Conservation (phyloP, 1,140 invertebrate genomes). For the Eufriesea mexicana region DNA sequence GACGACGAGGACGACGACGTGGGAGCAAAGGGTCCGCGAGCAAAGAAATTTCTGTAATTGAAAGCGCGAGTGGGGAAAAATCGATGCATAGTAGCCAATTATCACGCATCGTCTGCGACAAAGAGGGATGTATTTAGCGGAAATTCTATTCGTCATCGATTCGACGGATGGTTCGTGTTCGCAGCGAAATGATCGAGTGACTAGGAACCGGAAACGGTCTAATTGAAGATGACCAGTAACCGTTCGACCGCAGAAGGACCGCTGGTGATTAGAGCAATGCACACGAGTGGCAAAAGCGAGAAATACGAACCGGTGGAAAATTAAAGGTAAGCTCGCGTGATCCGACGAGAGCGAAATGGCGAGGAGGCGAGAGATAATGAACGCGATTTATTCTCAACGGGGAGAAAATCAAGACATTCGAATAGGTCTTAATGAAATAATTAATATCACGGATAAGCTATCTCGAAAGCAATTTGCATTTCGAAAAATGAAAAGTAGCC, state of each 20-base stretch:
- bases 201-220: slow-evolving; percentile 1
- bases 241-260: neutral
- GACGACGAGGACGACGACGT: neutral
- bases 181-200: neutral
- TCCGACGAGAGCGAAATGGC: neutral
- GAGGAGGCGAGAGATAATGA: neutral
- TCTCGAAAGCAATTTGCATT: too few relatives aligned
- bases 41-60: neutral
- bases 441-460: too few relatives aligned
- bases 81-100: neutral
- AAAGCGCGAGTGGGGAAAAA: neutral
- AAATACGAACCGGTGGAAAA: neutral
- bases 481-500: too few relatives aligned
- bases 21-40: neutral
- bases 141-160: neutral
- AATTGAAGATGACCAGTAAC: neutral
- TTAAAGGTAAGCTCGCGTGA: neutral
- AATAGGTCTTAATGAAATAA: neutral
- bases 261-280: slow-evolving; percentile 3
- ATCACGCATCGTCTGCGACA: neutral
- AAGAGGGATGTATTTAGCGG: neutral
- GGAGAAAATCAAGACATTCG: neutral
- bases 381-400: neutral
- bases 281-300: neutral
- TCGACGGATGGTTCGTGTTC: neutral